Conservation (phyloP, 1,140 invertebrate species). For the Drosophila setifemur region DNA sequence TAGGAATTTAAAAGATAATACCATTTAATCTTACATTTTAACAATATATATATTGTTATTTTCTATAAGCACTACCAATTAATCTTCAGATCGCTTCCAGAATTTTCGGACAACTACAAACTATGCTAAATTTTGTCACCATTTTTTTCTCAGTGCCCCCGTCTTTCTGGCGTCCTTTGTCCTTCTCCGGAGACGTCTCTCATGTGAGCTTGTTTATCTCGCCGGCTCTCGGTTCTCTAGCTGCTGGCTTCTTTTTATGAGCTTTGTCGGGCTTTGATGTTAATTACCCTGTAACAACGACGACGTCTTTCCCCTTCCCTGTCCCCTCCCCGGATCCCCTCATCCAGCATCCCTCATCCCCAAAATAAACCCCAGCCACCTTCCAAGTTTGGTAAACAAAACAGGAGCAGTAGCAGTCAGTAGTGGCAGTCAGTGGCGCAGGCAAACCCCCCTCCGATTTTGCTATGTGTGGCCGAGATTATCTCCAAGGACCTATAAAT, state of each 20-base stretch:
- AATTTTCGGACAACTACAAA: too few species aligned
- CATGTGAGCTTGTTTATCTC: conserved; percentile 70
- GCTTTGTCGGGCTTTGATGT: conserved; percentile 81
- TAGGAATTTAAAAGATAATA: too few species aligned
- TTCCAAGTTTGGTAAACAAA: conserved; percentile 60
- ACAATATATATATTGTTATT: too few species aligned
- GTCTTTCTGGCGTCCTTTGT: background rate
- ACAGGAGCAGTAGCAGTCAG: too few species aligned
- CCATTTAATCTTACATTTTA: too few species aligned
- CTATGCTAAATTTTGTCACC: background rate
- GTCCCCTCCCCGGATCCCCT: conserved; percentile 19
- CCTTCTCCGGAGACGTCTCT: conserved; percentile 15
- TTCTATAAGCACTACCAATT: too few species aligned
- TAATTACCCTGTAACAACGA: conserved; percentile 81
- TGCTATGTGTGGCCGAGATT: conserved; percentile 61
- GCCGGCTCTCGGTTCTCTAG: conserved; percentile 49
- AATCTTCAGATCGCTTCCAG: too few species aligned
- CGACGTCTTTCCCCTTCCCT: conserved; percentile 30
- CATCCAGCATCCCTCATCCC: background rate
- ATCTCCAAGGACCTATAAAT: conserved; percentile 82
- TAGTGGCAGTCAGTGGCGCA: background rate
- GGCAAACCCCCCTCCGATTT: background rate
- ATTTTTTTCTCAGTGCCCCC: background rate
- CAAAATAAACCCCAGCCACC: background rate
- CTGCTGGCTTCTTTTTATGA: conserved; percentile 74